Base-by-base conservation (phyloP, 2,888 invertebrate genomes). In the Caenorhabditis macrosperma region DNA sequence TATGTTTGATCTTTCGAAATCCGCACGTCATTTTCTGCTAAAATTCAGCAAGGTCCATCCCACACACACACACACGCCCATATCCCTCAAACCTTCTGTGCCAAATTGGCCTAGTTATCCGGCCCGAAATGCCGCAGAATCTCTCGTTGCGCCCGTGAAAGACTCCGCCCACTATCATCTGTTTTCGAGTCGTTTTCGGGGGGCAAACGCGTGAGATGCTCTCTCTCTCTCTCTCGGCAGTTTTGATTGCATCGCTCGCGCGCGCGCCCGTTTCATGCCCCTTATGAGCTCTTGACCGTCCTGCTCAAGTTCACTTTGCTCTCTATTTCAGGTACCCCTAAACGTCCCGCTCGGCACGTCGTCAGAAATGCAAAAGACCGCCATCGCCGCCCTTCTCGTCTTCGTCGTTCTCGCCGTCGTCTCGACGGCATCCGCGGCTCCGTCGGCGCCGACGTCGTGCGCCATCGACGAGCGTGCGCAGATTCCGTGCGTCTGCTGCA, bases 401-500 rank as follows among this genome's bases (percentile, higher is more conserved):
- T 60, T 50, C 61, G 63, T 52, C 33, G 38, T 64, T 26, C 20
- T 52, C 2, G 50, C 64, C 28, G n/a, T 50, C 20, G 44, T 20
- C 50, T 41, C 41, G 24, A 48, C 12, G 61, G 35, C 54, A 44
- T 71, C 35, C 22, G 69, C 82, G 15, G 52, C 69, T 20, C 71
- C 79, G 35, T 46, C 61, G 44, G 46, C 76, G 15, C 80, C 74
- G 17, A 63, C 69, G 17, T 76, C 78, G 24, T 86, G 84, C 55
- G 64, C 76, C 12, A 35, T 81, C 20, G 83, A 81, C 15, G 85
- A 89, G 60, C 71, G 82, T 26, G 59, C 59, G 7, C 82, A 81
- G 60, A 86, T 78, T 64, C 88, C 89, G 24, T 89, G 89, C 60
- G 78, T 84, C 9, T 89, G 89, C 83, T 90, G 90, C 71, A 90